Percentiles rank a stretch among this genome's conserved stretches.
These are phyloP conservation scores for Bombus fervidus DNA, from an alignment of 1,140 invertebrate species.

Conservation along the genomic window DNA sequence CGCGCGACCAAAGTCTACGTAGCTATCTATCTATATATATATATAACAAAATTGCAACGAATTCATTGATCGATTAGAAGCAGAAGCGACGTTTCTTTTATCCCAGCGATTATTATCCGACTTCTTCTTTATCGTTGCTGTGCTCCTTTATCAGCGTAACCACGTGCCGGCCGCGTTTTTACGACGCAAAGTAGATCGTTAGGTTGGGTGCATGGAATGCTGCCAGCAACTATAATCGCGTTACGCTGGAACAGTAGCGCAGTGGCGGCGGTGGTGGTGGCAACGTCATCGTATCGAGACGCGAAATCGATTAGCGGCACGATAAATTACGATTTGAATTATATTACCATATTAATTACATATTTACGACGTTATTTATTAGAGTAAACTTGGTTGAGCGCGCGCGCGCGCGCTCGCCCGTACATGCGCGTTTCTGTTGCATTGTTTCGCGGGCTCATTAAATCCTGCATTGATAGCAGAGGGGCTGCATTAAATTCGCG, in stretches of 20 bases:
- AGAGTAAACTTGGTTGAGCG: not conserved
- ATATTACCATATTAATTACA: slow-evolving; percentile 57
- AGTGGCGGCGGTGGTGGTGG: not conserved
- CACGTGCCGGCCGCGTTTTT: slow-evolving; percentile 32
- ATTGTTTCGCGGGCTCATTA: slow-evolving; percentile 52
- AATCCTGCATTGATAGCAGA: slow-evolving; percentile 44
- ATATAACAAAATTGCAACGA: no score
- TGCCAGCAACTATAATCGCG: slow-evolving; percentile 52
- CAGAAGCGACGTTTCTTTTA: not conserved
- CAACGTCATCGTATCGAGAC: slow-evolving; percentile 43
- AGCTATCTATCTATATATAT: no score
- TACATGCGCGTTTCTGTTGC: slow-evolving; percentile 43
- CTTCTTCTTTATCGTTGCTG: slow-evolving; percentile 25
- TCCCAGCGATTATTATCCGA: slow-evolving; percentile 1
- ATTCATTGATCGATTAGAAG: not conserved
- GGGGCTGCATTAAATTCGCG: slow-evolving; percentile 44
- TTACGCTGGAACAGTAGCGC: slow-evolving; percentile 39
- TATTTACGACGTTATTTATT: slow-evolving; percentile 55
- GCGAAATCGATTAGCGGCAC: slow-evolving; percentile 45
- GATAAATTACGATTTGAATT: slow-evolving; percentile 52
- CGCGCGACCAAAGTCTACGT: no score
- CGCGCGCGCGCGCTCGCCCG: not conserved
- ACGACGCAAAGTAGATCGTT: slow-evolving; percentile 50
- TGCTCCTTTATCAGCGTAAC: slow-evolving; percentile 21
- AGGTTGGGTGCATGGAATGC: slow-evolving; percentile 36